These are phyloP conservation scores for Sesia bembeciformis DNA, from an alignment of 2,888 invertebrate genomes.

Conservation along the genomic window DNA sequence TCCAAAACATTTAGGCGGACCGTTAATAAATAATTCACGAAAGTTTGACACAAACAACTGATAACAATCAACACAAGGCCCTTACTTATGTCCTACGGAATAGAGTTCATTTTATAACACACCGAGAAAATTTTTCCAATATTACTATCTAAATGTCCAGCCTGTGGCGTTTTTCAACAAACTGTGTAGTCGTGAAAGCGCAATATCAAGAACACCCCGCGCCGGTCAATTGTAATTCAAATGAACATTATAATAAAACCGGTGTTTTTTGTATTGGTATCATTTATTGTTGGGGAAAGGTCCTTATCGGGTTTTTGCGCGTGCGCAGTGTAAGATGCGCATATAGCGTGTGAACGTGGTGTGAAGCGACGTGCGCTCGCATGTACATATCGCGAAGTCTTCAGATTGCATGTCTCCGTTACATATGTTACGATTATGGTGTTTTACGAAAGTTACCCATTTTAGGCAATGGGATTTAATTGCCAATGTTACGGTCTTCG, in stretches of 20 bases:
- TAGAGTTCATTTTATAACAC: no score
- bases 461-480: constrained; percentile 9
- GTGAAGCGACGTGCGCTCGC: constrained; percentile 12
- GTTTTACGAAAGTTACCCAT: constrained; percentile 42
- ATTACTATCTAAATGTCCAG: no score
- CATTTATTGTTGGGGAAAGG: background rate
- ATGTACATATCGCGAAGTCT: background rate
- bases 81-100: no score
- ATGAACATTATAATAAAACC: background rate
- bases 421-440: constrained; percentile 33
- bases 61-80: no score
- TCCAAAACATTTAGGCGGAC: no score
- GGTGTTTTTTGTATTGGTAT: background rate
- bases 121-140: no score
- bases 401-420: constrained; percentile 20
- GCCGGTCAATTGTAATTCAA: no score
- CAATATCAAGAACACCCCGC: no score
- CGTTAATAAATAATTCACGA: no score
- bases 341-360: constrained; percentile 23
- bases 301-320: constrained; percentile 7
- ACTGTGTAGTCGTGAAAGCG: no score
- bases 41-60: no score
- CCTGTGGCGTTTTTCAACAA: no score
- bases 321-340: constrained; percentile 21
- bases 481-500: constrained; percentile 13